Conservation (phyloP, 37 sponge, comb jelly and placozoan genomes). For the Ephydatia muelleri region DNA sequence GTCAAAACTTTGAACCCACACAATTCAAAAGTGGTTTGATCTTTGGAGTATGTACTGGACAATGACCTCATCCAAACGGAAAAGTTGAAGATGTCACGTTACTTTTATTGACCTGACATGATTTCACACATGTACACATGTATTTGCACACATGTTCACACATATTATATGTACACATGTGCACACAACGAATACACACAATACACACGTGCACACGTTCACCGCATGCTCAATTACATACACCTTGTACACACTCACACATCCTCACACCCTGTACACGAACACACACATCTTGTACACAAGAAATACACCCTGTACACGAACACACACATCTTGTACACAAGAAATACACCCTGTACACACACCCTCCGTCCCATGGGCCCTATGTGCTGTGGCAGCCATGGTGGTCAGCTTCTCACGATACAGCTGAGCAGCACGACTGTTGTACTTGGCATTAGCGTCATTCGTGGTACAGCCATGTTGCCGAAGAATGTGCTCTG, state of each 20-base stretch:
- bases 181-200: background rate
- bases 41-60: no score
- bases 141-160: background rate
- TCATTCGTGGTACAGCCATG: constrained; percentile 91
- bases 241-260: constrained; percentile 19
- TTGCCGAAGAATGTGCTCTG: constrained; percentile 85
- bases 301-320: constrained; percentile 14
- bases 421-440: constrained; percentile 94
- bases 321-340: constrained; percentile 17
- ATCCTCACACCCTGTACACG: background rate
- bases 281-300: background rate
- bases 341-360: constrained; percentile 10
- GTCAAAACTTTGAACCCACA: no score
- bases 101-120: no score
- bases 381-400: constrained; percentile 79
- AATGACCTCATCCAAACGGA: no score
- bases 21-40: no score
- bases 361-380: constrained; percentile 67
- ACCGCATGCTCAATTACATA: background rate
- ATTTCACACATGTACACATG: background rate
- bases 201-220: background rate
- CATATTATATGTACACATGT: background rate
- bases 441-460: constrained; percentile 91
- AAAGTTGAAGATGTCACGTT: no score
- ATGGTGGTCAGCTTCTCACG: constrained; percentile 80